phyloP scores from a whole-genome alignment of 2,888 invertebrate genomes.

The Campoletis raptor region DNA sequence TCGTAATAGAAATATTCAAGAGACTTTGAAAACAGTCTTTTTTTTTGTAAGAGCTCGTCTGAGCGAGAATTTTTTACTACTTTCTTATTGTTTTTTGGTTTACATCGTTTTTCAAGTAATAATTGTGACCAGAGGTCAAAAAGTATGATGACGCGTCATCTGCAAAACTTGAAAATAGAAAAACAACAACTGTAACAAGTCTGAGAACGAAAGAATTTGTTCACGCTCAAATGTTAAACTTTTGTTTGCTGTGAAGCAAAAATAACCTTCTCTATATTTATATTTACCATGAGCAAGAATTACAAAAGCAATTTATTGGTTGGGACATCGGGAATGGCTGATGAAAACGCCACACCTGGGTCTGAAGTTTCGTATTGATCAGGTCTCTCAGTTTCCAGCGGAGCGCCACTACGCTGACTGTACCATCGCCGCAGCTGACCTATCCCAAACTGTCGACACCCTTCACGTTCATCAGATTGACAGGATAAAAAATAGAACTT shows the following conservation, averaged over 20 bases:
- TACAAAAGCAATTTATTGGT: conserved; percentile 62
- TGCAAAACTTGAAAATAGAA: not conserved
- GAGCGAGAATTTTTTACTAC: not conserved
- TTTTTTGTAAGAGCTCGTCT: not conserved
- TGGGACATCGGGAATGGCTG: conserved; percentile 58
- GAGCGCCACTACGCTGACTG: conserved; percentile 47
- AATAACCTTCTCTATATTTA: conserved; percentile 51
- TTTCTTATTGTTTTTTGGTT: not conserved
- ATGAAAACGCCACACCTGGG: conserved; percentile 68
- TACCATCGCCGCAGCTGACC: conserved; percentile 60
- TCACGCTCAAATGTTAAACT: conserved; percentile 18
- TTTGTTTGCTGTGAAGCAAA: conserved; percentile 55
- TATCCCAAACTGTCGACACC: conserved; percentile 65
- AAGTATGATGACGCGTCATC: not conserved
- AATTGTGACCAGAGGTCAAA: not conserved
- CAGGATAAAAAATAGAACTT: conserved; percentile 60
- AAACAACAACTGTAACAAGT: not conserved
- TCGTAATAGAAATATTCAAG: not conserved
- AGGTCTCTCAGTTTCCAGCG: conserved; percentile 56
- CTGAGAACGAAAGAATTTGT: conserved; percentile 3
- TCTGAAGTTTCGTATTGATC: conserved; percentile 69
- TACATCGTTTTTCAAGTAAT: not conserved
- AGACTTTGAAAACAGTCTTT: not conserved
- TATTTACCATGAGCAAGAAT: conserved; percentile 43
- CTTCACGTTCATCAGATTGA: conserved; percentile 64